Base-by-base conservation (phyloP, 2,113 vertebrate genomes). In the Hypocryptadius cinnamomeus region DNA sequence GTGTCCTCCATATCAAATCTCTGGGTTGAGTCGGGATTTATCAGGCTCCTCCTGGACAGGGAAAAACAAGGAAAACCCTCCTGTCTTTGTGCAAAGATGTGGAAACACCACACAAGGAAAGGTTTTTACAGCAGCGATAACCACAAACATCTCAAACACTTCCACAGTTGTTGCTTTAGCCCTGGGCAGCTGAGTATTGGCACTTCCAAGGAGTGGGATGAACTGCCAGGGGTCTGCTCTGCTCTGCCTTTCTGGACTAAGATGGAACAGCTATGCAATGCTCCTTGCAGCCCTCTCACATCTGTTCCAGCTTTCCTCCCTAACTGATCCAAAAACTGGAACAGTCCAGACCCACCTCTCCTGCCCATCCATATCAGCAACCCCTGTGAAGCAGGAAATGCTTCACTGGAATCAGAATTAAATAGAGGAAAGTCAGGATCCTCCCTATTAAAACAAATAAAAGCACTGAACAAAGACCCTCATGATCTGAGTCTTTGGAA, bases 341-440 rank as follows among this genome's bases (percentile, higher is more conserved):
- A 13, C 2, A 39, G 17, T 17, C 50, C 79, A 39, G 50, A 24
- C 22, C 11, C 11, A 13, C 13, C 15, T 28, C 35, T 47, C 42
- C 22, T 25, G 8, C 3, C 33, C 35, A 19, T 4, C 51, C 2
- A 0, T 6, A 6, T 1, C 74, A 51, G 33, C 6, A 48, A 15
- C 39, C 6, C 19, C 59, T 2, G 8, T 6, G 40, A 44, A 11
- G 63, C 68, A 63, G 79, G 54, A 65, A 60, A 54, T 17, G 27
- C 56, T 44, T 42, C 72, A 9, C 30, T 9, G 39, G 63, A 60
- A 60, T 9, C 30, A 27, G 35, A 83, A 37, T 13, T 23, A 15
- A 92, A 27, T 19, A 25, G 33, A 48, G n/a, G 39, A 50, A 35
- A 40, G 3, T 10, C 39, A 13, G 25, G 53, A 24, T 63, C 39